Conservation (phyloP, 2,113 vertebrate genomes). For the Chlorodrepanis virens region DNA sequence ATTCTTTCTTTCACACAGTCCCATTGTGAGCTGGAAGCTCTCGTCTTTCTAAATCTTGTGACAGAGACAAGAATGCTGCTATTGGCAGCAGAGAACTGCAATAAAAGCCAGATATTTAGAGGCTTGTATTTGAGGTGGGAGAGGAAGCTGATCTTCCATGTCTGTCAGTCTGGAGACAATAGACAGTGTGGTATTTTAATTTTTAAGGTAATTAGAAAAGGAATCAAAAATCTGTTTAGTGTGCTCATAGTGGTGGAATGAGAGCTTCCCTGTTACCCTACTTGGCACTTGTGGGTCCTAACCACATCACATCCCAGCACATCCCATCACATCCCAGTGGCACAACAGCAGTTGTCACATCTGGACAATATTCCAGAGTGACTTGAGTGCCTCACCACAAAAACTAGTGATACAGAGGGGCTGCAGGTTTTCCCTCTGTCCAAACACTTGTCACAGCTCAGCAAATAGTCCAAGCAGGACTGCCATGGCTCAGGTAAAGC, state of each 20-base stretch:
- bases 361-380: rapidly evolving
- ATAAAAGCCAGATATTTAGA: background rate
- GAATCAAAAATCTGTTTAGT: background rate
- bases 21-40: background rate
- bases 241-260: background rate
- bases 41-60: background rate
- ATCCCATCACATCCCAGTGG: background rate
- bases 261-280: background rate
- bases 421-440: background rate
- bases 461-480: background rate
- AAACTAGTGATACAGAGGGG: background rate
- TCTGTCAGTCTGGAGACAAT: background rate
- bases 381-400: background rate
- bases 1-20: background rate
- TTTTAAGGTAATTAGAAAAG: background rate
- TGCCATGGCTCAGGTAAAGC: background rate
- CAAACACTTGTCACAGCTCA: background rate
- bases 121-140: background rate
- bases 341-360: background rate
- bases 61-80: background rate
- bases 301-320: background rate
- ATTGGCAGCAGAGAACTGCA: background rate
- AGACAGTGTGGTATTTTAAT: background rate
- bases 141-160: background rate
- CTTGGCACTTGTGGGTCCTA: background rate